Conservation (phyloP, 2,888 invertebrate genomes). For the Dolichomitus sp. region DNA sequence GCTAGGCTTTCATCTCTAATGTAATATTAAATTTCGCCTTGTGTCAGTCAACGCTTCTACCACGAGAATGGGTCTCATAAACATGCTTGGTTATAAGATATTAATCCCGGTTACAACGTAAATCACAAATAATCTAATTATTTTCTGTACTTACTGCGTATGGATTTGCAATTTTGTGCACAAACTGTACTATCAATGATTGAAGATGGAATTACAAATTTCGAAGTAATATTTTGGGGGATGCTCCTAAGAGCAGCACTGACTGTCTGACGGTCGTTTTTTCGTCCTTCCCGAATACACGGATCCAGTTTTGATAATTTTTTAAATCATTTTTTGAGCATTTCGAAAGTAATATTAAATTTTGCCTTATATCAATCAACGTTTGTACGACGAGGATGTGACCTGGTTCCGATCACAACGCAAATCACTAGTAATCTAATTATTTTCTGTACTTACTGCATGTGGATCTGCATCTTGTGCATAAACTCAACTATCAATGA, state of each 20-base stretch:
- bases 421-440: constrained; percentile 6
- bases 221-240: constrained; percentile 60
- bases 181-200: not conserved
- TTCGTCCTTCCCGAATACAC: not conserved
- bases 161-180: not conserved
- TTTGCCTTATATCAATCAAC: constrained; percentile 55
- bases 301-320: not conserved
- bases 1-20: constrained; percentile 61
- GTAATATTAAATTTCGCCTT: constrained; percentile 66
- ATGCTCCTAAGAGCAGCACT: constrained; percentile 82
- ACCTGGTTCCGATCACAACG: not conserved
- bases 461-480: not conserved
- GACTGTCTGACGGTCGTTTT: constrained; percentile 74
- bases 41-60: constrained; percentile 54
- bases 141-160: constrained; percentile 21
- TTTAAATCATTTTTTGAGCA: too few relatives aligned
- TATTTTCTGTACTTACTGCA: constrained; percentile 26
- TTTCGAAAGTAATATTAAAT: constrained; percentile 69
- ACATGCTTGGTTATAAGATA: constrained; percentile 38
- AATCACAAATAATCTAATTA: constrained; percentile 28
- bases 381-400: constrained; percentile 12
- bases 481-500: not conserved
- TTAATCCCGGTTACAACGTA: constrained; percentile 18
- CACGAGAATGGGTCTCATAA: constrained; percentile 8
- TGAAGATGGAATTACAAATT: not conserved